Percentiles rank a stretch among this genome's conserved stretches.
Conservation (phyloP, 2,888 invertebrate species). For the Andrena chrysosceles region DNA sequence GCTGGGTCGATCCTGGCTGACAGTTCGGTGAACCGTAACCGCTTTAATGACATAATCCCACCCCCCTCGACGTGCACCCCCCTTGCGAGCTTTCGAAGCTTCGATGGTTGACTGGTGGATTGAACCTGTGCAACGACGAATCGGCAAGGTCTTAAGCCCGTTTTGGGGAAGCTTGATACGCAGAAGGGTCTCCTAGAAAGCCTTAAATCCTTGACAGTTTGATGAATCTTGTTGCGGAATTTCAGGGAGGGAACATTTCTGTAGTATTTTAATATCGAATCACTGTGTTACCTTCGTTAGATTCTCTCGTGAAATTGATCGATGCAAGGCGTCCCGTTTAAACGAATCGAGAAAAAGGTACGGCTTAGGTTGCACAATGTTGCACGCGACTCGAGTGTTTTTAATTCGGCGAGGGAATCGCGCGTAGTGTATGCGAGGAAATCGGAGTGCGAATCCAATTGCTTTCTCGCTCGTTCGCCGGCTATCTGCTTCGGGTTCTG, state of each 20-base stretch:
- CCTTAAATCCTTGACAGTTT: neutral
- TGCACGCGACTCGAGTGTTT: neutral
- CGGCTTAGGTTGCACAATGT: neutral
- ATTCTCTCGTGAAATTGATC: no score
- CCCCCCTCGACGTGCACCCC: neutral
- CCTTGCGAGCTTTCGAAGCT: constrained; percentile 9
- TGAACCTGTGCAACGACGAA: neutral
- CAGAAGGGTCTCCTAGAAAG: neutral
- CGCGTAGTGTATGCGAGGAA: constrained; percentile 12
- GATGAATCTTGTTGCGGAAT: neutral
- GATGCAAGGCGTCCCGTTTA: no score
- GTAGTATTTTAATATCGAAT: no score
- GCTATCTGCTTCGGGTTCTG: constrained; percentile 70
- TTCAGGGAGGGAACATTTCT: no score
- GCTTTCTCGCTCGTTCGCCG: constrained; percentile 63
- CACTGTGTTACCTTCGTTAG: no score
- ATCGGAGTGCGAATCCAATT: constrained; percentile 69
- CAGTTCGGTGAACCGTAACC: constrained; percentile 75
- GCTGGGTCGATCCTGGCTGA: constrained; percentile 72
- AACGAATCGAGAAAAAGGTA: neutral
- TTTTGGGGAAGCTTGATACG: neutral
- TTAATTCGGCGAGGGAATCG: constrained; percentile 32
- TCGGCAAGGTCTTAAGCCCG: neutral
- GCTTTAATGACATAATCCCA: constrained; percentile 75
- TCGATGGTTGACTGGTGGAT: constrained; percentile 1